A percentile compares a stretch with the other conserved stretches of the same genome.
Conservation (phyloP, 1,140 invertebrate species). For the Mamestra configurata region DNA sequence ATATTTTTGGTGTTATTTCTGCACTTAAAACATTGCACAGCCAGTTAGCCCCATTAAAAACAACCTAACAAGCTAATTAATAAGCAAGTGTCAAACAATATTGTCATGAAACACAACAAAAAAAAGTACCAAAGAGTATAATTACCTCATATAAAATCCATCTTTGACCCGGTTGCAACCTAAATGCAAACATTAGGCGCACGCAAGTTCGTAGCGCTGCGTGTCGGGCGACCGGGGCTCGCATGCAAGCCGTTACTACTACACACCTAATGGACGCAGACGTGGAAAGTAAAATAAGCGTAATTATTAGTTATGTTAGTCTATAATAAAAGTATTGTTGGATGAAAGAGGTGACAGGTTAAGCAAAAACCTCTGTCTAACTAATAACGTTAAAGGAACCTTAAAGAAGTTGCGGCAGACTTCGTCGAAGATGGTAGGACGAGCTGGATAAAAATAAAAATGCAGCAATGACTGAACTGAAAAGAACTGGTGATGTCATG, state of each 20-base stretch:
- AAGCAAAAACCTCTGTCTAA: too few species aligned
- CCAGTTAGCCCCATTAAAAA: too few species aligned
- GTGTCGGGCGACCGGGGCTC: constrained; percentile 59
- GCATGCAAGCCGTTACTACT: constrained; percentile 68
- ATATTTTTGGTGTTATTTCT: too few species aligned
- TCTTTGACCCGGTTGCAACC: constrained; percentile 79
- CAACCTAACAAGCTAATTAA: background rate
- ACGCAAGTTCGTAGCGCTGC: constrained; percentile 71
- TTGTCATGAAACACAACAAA: constrained; percentile 5
- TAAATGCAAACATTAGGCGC: constrained; percentile 77
- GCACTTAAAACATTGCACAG: too few species aligned
- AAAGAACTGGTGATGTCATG: too few species aligned
- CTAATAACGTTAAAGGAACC: too few species aligned
- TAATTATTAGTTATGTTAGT: constrained; percentile 15
- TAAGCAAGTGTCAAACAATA: constrained; percentile 20
- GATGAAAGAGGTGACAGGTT: too few species aligned
- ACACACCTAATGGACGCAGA: constrained; percentile 43
- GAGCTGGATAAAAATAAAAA: too few species aligned
- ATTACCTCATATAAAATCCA: constrained; percentile 74
- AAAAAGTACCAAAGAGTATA: constrained; percentile 42
- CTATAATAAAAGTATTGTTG: too few species aligned
- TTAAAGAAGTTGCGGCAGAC: too few species aligned
- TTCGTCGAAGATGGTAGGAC: too few species aligned
- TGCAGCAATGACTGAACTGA: too few species aligned
- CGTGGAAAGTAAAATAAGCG: constrained; percentile 12